Evolutionary conservation across 1,140 invertebrate genomes (phyloP).

Genomic region (Thaumetopoea pityocampa): DNA sequence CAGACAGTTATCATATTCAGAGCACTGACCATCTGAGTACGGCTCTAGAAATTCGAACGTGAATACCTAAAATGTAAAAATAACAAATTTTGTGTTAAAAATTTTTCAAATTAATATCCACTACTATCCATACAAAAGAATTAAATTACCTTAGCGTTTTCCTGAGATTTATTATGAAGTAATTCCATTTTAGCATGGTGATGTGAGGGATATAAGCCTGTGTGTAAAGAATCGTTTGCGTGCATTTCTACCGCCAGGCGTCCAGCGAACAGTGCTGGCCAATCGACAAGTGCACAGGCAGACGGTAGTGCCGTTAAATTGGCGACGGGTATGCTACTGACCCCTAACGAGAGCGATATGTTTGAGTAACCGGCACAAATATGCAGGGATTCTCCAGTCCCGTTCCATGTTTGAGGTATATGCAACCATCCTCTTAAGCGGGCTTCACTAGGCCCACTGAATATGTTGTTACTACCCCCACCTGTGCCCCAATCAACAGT

Average conservation of each 20-base stretch:
- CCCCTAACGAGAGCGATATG: conserved; percentile 45
- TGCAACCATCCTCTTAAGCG: conserved; percentile 87
- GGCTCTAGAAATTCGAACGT: conserved; percentile 94
- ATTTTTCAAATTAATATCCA: conserved; percentile 1
- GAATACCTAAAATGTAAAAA: conserved; percentile 82
- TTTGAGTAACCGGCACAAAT: conserved; percentile 81
- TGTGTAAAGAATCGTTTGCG: conserved; percentile 77
- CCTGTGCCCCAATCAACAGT: conserved; percentile 85
- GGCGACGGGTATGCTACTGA: conserved; percentile 51
- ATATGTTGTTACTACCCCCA: conserved; percentile 80
- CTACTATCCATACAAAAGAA: conserved; percentile 1
- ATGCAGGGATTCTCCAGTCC: conserved; percentile 80
- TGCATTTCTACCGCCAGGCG: conserved; percentile 84
- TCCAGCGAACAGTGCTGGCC: conserved; percentile 75
- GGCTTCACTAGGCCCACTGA: conserved; percentile 84
- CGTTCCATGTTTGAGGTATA: conserved; percentile 83
- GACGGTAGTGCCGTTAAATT: conserved; percentile 82
- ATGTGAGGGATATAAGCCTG: conserved; percentile 74
- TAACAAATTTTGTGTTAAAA: no score
- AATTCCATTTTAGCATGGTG: conserved; percentile 88
- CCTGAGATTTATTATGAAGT: conserved; percentile 82
- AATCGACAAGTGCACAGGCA: conserved; percentile 78
- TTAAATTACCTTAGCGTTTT: conserved; percentile 80
- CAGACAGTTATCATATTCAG: conserved; percentile 87
- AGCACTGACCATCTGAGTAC: conserved; percentile 87